Evolutionary conservation across 2,113 vertebrate genomes (phyloP).

Genomic region (Chloropsis hardwickii): DNA sequence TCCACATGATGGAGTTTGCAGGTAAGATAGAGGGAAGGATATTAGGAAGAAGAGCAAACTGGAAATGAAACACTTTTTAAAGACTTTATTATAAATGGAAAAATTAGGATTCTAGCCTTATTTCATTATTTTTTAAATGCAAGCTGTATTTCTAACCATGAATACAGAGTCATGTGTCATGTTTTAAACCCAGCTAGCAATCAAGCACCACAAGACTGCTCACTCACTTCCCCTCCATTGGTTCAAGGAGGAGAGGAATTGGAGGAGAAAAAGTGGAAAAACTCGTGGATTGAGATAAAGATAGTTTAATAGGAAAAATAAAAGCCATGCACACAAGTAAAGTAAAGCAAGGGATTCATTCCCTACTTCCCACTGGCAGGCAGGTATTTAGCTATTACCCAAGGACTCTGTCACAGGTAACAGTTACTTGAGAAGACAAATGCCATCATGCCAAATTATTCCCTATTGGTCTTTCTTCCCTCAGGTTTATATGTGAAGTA

Average conservation of each 20-base stretch:
- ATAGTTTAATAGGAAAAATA: not conserved
- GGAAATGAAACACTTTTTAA: not conserved
- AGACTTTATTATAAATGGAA: not conserved
- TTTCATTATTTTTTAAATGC: not conserved
- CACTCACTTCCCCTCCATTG: not conserved
- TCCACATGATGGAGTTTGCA: accelerated
- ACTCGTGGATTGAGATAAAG: not conserved
- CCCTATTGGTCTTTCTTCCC: not conserved
- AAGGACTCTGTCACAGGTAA: not conserved
- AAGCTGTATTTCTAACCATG: not conserved
- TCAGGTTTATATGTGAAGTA: not conserved
- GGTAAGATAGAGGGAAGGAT: not conserved
- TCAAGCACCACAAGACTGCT: not conserved
- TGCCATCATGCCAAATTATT: not conserved
- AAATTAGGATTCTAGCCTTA: not conserved
- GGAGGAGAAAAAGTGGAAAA: not conserved
- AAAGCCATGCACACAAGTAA: not conserved
- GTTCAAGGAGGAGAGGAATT: not conserved
- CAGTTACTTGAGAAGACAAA: not conserved
- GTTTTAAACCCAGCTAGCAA: not conserved
- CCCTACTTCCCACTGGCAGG: not conserved
- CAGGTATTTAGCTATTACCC: not conserved
- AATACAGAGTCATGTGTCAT: not conserved
- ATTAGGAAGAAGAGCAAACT: accelerated
- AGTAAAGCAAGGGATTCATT: not conserved